A percentile compares a stretch with the other conserved stretches of the same genome.
Conservation (phyloP, 2,113 vertebrate species). For the Elephantulus edwardii region DNA sequence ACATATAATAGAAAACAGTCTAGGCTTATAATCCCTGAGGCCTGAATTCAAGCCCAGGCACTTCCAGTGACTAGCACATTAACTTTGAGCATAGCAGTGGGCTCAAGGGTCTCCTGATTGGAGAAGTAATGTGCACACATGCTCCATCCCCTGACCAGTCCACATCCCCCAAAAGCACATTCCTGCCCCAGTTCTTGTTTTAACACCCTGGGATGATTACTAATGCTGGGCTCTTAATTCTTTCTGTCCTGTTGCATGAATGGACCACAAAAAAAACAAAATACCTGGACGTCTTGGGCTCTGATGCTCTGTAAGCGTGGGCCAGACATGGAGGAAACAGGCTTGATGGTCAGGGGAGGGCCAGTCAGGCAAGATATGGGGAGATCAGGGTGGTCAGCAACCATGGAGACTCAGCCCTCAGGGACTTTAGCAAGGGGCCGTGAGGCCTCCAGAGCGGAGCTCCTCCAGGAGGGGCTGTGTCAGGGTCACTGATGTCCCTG, state of each 20-base stretch:
- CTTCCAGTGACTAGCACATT: neutral
- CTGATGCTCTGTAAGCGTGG: neutral
- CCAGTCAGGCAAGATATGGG: neutral
- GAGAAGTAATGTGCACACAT: neutral
- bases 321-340: neutral
- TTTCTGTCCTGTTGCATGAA: neutral
- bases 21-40: too few relatives aligned
- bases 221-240: neutral
- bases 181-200: too few relatives aligned
- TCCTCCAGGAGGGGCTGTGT: neutral
- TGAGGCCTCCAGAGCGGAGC: neutral
- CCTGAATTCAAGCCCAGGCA: too few relatives aligned
- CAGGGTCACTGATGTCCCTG: neutral
- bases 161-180: accelerated
- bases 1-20: neutral
- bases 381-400: neutral
- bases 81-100: neutral
- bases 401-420: neutral
- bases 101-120: neutral
- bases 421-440: neutral
- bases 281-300: neutral
- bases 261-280: neutral
- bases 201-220: too few relatives aligned
- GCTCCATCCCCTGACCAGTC: neutral
- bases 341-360: neutral